phyloP scores from a whole-genome alignment of 1,140 invertebrate genomes.

The Cydia fagiglandana region DNA sequence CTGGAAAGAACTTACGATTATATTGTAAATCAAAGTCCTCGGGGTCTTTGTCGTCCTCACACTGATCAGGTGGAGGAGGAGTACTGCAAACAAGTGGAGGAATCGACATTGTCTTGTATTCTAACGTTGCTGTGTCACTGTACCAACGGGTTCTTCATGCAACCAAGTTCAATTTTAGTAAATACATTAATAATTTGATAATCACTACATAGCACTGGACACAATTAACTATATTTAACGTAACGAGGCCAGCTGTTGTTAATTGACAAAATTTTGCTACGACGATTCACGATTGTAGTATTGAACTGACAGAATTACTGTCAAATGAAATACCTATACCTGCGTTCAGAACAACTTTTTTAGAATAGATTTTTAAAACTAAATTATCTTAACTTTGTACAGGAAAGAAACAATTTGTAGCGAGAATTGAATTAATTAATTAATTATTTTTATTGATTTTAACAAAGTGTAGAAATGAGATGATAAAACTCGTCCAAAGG shows the following conservation, averaged over 20 bases:
- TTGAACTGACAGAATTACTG: slow-evolving; percentile 28
- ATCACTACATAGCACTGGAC: slow-evolving; percentile 11
- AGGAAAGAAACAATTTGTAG: too few species aligned
- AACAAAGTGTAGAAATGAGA: too few species aligned
- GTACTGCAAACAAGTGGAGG: slow-evolving; percentile 77
- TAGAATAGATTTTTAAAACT: not conserved
- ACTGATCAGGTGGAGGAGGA: slow-evolving; percentile 76
- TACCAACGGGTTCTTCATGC: not conserved
- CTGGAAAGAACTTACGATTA: slow-evolving; percentile 59
- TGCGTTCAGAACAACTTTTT: not conserved
- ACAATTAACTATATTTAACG: not conserved
- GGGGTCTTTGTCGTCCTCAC: slow-evolving; percentile 72
- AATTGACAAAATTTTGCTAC: slow-evolving; percentile 31
- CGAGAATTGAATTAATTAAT: too few species aligned
- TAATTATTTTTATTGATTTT: too few species aligned
- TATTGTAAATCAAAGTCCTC: slow-evolving; percentile 74
- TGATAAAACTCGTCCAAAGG: too few species aligned
- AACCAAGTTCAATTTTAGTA: slow-evolving; percentile 1
- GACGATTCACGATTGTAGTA: slow-evolving; percentile 31
- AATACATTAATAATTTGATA: slow-evolving; percentile 2
- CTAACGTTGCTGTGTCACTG: slow-evolving; percentile 20
- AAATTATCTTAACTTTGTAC: too few species aligned
- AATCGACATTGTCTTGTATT: slow-evolving; percentile 67
- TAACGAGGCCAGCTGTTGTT: slow-evolving; percentile 30
- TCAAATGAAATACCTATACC: not conserved